Evolutionary conservation across 37 sponge, comb jelly and placozoan species (phyloP).

Genomic region (Diacarnus erythraeanus): DNA sequence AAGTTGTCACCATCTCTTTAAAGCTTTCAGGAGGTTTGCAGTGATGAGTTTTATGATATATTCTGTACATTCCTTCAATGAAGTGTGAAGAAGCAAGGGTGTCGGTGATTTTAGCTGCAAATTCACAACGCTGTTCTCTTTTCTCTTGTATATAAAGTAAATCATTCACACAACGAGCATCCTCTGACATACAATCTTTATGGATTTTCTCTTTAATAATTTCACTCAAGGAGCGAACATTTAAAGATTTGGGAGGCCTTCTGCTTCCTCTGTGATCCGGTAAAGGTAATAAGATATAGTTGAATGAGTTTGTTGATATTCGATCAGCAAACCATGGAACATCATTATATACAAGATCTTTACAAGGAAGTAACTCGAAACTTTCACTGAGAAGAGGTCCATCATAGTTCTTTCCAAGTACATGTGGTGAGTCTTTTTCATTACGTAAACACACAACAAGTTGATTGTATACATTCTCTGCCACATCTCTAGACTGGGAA

Average conservation of each 20-base stretch:
- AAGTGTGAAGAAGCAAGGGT: constrained; percentile 17
- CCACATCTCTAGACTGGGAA: constrained; percentile 4
- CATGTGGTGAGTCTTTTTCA: neutral
- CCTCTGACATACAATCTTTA: neutral
- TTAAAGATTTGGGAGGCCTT: constrained; percentile 31
- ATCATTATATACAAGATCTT: constrained; percentile 36
- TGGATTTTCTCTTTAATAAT: constrained; percentile 41
- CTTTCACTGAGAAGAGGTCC: constrained; percentile 6
- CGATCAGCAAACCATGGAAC: constrained; percentile 38
- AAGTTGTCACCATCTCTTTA: neutral
- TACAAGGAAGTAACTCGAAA: constrained; percentile 14
- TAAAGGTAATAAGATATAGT: neutral
- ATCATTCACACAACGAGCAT: constrained; percentile 36
- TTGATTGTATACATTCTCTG: constrained; percentile 22
- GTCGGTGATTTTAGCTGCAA: neutral
- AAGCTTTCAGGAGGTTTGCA: constrained; percentile 6
- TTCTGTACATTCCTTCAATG: constrained; percentile 20
- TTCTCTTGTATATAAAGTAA: constrained; percentile 2
- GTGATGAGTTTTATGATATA: constrained; percentile 20
- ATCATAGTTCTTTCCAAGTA: neutral
- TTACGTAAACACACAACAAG: constrained; percentile 14
- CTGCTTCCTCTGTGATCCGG: constrained; percentile 26
- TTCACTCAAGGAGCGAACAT: constrained; percentile 29
- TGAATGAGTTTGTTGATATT: neutral
- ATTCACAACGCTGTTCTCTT: neutral